Conservation (phyloP, 2,113 vertebrate species). For the Kobus ellipsiprymnus region DNA sequence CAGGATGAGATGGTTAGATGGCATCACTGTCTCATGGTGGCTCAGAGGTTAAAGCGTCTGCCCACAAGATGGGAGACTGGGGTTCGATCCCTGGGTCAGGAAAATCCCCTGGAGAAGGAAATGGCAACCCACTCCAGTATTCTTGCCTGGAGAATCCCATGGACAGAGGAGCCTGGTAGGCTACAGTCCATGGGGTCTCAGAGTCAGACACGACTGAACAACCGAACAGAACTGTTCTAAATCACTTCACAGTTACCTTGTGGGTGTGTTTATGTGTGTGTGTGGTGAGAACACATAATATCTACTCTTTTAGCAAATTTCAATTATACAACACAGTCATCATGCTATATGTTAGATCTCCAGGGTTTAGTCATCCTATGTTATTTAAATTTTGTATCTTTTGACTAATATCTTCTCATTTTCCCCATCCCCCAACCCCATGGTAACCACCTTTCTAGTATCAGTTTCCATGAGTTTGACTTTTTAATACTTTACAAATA, state of each 20-base stretch:
- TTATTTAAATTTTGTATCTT: background rate
- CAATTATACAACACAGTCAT: background rate
- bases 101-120: too few species aligned
- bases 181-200: background rate
- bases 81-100: too few species aligned
- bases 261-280: background rate
- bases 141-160: too few species aligned
- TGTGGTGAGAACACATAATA: background rate
- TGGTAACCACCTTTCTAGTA: background rate
- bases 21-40: background rate
- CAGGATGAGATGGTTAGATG: background rate
- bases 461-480: background rate
- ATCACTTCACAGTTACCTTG: background rate
- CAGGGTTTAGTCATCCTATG: background rate
- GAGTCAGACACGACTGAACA: background rate
- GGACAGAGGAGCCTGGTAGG: too few species aligned
- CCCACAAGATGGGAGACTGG: rapidly evolving
- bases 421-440: background rate
- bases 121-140: too few species aligned
- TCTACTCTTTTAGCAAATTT: background rate
- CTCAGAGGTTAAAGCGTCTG: too few species aligned
- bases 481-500: background rate
- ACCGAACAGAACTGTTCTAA: background rate
- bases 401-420: background rate
- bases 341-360: background rate